Evolutionary conservation across 2,113 vertebrate species (phyloP).

Genomic region (Oreochromis tanganicae): DNA sequence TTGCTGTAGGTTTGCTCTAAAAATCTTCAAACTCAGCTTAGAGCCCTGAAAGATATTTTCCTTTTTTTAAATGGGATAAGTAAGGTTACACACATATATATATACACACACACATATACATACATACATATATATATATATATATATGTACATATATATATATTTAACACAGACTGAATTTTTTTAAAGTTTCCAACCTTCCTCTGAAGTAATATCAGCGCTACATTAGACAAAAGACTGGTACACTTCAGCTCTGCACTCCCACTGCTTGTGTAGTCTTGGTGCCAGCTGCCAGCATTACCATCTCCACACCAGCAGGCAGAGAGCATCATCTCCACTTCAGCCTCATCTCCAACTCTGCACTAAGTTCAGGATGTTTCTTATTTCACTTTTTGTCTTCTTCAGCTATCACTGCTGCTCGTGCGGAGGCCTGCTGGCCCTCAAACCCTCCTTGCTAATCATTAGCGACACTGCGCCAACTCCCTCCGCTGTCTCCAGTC

Average conservation of each 20-base stretch:
- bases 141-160: background rate
- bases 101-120: background rate
- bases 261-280: background rate
- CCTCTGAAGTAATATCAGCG: background rate
- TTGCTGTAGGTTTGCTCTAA: background rate
- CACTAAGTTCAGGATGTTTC: background rate
- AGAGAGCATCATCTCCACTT: background rate
- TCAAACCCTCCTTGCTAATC: conserved; percentile 29
- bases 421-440: background rate
- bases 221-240: background rate
- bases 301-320: background rate
- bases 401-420: background rate
- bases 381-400: background rate
- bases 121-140: no score
- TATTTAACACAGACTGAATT: background rate
- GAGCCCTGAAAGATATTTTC: background rate
- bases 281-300: background rate
- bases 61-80: background rate
- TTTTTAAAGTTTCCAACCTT: background rate
- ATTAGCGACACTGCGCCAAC: conserved; percentile 4
- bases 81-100: background rate
- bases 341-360: background rate
- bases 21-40: background rate
- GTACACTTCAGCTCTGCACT: background rate
- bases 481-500: conserved; percentile 16